A percentile compares a stretch with the other conserved stretches of the same genome.
phyloP scores from a whole-genome alignment of 2,797 vertebrate genomes.

The Balearica regulorum region DNA sequence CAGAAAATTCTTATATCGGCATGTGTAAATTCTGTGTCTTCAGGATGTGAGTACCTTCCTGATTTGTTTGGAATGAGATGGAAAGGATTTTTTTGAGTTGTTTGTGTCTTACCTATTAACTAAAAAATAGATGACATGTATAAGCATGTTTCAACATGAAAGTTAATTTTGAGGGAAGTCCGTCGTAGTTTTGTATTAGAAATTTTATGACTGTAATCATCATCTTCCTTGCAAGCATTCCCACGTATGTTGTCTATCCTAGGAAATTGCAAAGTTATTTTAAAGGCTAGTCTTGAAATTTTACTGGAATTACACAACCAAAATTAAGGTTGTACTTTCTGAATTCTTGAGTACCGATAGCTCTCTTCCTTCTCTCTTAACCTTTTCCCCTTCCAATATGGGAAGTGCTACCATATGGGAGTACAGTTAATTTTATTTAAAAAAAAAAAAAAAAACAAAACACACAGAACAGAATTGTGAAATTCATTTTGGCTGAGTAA shows the following conservation, averaged over 20 bases:
- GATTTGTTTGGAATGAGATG: not conserved
- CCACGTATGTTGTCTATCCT: not conserved
- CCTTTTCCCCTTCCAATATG: not conserved
- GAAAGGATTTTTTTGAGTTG: not conserved
- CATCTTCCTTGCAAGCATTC: not conserved
- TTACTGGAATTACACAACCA: not conserved
- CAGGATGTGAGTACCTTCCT: not conserved
- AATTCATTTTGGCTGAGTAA: conserved; percentile 6
- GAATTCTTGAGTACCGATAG: not conserved
- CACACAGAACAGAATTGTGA: not conserved
- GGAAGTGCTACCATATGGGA: not conserved
- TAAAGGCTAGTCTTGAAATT: not conserved
- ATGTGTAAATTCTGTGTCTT: not conserved
- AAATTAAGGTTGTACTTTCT: not conserved
- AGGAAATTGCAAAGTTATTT: not conserved
- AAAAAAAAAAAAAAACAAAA: not conserved
- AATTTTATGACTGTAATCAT: not conserved
- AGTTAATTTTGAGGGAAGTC: not conserved
- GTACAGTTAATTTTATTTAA: not conserved
- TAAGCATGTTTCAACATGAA: not conserved
- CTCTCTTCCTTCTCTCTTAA: not conserved
- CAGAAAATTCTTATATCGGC: not conserved
- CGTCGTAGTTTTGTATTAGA: not conserved
- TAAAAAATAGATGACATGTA: not conserved
- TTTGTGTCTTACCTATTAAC: not conserved